Conservation (phyloP, 1,140 invertebrate species). For the Akabosia matsudoensis region DNA sequence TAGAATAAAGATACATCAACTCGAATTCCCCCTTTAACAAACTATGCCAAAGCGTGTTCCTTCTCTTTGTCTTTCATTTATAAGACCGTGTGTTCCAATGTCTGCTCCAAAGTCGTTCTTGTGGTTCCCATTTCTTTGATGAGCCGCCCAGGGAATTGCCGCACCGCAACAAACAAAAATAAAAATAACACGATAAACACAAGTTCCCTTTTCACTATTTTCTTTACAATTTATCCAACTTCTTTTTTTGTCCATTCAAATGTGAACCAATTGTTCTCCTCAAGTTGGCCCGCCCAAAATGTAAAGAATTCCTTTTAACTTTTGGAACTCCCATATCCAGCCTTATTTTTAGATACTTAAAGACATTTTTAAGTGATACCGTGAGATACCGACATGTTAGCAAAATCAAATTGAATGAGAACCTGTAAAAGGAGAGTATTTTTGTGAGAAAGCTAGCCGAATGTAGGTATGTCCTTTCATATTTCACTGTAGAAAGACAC, state of each 20-base stretch:
- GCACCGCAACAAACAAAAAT: background rate
- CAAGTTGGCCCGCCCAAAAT: background rate
- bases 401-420: no score
- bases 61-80: background rate
- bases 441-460: no score
- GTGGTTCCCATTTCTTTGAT: constrained; percentile 13
- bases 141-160: constrained; percentile 13
- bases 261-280: background rate
- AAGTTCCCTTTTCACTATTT: background rate
- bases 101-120: no score
- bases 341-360: no score
- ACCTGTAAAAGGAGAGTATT: no score
- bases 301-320: no score
- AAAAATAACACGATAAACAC: background rate
- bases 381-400: no score
- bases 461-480: no score
- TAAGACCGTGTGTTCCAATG: background rate
- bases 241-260: background rate
- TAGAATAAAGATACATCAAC: background rate
- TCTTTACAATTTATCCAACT: background rate
- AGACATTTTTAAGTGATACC: no score
- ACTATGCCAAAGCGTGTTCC: background rate
- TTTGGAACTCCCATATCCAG: no score
- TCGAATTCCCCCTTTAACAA: background rate
- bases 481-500: no score